Evolutionary conservation across 92 coral and sea anemone genomes (phyloP).

Genomic region (Nematostella vectensis): DNA sequence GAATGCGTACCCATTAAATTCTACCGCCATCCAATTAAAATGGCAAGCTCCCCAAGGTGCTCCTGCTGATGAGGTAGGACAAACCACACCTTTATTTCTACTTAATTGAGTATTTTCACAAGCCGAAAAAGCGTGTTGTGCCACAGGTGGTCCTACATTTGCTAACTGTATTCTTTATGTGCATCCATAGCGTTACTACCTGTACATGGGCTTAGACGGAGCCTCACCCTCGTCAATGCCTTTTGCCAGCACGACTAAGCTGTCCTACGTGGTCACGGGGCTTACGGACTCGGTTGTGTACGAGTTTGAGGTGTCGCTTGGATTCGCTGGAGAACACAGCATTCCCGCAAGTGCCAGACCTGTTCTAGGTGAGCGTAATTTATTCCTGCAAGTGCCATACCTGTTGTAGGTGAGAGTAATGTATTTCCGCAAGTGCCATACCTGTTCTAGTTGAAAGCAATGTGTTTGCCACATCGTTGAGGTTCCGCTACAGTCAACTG

Average conservation of each 20-base stretch:
- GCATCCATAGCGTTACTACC: slow-evolving; percentile 14
- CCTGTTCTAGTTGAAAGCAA: slow-evolving; percentile 11
- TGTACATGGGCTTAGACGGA: slow-evolving; percentile 14
- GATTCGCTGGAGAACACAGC: slow-evolving; percentile 16
- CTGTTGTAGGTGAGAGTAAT: slow-evolving; percentile 13
- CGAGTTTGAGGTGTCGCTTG: slow-evolving; percentile 34
- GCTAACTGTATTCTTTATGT: no score
- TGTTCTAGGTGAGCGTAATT: slow-evolving; percentile 10
- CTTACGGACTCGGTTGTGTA: slow-evolving; percentile 11
- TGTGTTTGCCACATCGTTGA: no score
- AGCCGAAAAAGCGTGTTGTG: no score
- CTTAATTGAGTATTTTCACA: no score
- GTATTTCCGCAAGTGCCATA: slow-evolving; percentile 11
- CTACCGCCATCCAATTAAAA: slow-evolving; percentile 1
- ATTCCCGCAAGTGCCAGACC: slow-evolving; percentile 14
- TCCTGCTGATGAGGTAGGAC: neutral
- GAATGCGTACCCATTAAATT: slow-evolving; percentile 2
- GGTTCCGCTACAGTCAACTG: no score
- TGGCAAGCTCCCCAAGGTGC: slow-evolving; percentile 6
- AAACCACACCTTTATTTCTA: neutral
- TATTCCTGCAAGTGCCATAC: slow-evolving; percentile 12
- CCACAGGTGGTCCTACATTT: no score
- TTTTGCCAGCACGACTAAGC: slow-evolving; percentile 3
- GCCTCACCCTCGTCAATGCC: slow-evolving; percentile 9
- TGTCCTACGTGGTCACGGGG: neutral